Percentiles rank a stretch among this genome's conserved stretches.
phyloP scores from a whole-genome alignment of 2,797 vertebrate genomes.

The Sebastes steindachneri region DNA sequence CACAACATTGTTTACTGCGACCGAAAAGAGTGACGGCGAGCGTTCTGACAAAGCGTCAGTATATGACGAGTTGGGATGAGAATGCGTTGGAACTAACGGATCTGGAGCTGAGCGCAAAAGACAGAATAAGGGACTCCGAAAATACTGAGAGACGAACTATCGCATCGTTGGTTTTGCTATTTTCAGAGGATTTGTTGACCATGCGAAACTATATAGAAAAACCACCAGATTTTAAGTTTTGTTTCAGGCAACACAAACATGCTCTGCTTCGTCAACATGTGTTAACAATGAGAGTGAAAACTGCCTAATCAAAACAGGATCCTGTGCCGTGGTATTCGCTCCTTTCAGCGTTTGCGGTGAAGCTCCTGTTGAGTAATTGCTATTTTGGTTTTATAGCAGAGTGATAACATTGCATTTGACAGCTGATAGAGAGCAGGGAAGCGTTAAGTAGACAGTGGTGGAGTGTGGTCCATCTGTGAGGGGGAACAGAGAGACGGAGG shows the following conservation, averaged over 20 bases:
- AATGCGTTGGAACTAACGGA: background rate
- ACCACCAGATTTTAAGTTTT: background rate
- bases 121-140: background rate
- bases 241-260: background rate
- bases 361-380: conserved; percentile 53
- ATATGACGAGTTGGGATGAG: no score
- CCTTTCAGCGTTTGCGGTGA: conserved; percentile 12
- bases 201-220: background rate
- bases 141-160: background rate
- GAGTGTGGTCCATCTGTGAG: conserved; percentile 73
- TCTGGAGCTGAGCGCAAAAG: background rate
- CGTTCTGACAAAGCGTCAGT: no score
- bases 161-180: background rate
- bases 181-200: background rate
- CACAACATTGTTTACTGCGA: no score
- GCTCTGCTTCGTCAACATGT: background rate
- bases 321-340: background rate
- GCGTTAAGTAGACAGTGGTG: conserved; percentile 65
- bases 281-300: background rate
- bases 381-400: conserved; percentile 44
- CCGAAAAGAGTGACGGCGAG: no score
- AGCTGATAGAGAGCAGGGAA: conserved; percentile 64
- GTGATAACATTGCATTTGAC: conserved; percentile 65
- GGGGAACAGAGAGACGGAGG: conserved; percentile 14
- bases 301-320: conserved; percentile 5